A percentile compares a stretch with the other conserved stretches of the same genome.
Evolutionary conservation across 2,113 vertebrate species (phyloP).

Genomic region (Mastomys natalensis): DNA sequence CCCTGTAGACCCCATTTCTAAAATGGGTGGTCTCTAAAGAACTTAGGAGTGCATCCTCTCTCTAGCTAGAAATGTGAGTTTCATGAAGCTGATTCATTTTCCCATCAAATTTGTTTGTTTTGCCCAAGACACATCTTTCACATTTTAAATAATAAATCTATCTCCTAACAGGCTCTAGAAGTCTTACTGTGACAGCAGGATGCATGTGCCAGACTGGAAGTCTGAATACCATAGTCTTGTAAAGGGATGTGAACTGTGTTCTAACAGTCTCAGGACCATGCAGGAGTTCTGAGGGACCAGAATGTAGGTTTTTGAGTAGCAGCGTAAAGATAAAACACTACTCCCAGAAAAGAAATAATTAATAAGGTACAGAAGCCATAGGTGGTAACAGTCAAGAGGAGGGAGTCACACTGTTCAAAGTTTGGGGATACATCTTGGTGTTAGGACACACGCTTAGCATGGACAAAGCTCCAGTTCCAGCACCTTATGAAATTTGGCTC

Average conservation of each 20-base stretch:
- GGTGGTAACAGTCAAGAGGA: conserved; percentile 23
- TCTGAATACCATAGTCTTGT: rapidly evolving
- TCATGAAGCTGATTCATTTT: conserved; percentile 66
- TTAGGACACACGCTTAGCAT: not conserved
- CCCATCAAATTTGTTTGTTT: conserved; percentile 62
- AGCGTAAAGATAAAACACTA: not conserved
- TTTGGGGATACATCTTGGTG: not conserved
- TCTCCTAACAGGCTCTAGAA: conserved; percentile 65
- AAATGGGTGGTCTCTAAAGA: not conserved
- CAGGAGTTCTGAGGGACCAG: not conserved
- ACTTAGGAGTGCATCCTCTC: not conserved
- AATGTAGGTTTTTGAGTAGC: not conserved
- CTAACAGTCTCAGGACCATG: not conserved
- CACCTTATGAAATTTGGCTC: not conserved
- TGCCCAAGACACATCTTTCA: conserved; percentile 41
- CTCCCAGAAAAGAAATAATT: not conserved
- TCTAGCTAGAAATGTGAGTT: conserved; percentile 58
- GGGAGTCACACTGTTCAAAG: not conserved
- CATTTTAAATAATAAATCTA: conserved; percentile 61
- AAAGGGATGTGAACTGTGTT: conserved; percentile 12
- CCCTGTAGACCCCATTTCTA: not conserved
- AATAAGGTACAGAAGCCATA: not conserved
- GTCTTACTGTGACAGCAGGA: conserved; percentile 7
- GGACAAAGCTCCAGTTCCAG: not conserved
- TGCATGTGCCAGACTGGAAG: conserved; percentile 43